Evolutionary conservation across 2,797 vertebrate genomes (phyloP), one percentile per base, ranked within the genome.

Genomic region (Darevskia mixta): DNA sequence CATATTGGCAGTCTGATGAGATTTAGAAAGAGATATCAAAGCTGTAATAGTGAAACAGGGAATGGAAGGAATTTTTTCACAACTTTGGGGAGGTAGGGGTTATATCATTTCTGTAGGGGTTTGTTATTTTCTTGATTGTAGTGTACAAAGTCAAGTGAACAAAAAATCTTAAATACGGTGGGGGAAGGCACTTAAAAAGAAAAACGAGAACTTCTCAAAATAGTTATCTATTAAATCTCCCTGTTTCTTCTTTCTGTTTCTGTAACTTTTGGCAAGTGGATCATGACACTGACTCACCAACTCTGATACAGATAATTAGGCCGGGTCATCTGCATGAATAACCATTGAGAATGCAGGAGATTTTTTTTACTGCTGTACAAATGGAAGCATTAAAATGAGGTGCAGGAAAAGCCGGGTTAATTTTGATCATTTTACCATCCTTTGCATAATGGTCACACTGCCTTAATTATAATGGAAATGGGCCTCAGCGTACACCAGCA

Each of bases 231-330:
- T 87, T 79, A 91, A 94, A 91, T 29, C 45, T 81, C 58, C 23
- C 58, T 43, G 45, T 15, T 25, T 45, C 25, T 41, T 64, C 41
- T 11, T 88, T 66, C 58, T 82, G 71, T 8, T 41, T 81, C 90
- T 93, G 72, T 76, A 87, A 86, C 66, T 69, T 88, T 78, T 84
- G 82, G n/a, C 45, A 27, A 32, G 86, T 66, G 80, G 92, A 89
- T 41, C 89, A 76, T 87, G 86, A 83, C 84, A 38, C 29, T 29
- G 80, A 4, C 92, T 83, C 29, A 71, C 91, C 83, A 0, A 0
- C 89, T 95, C 73, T 88, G 87, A 93, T 83, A 85, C 90, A 94
- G 91, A 91, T 92, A 94, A 93, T 94, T 93, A 94, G 86, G 86
- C 92, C 89, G 79, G 89, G 87, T 92, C 87, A 82, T 88, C 90